Base-by-base conservation (phyloP, 2,888 invertebrate genomes). In the Eueremaeus valkanovi region DNA sequence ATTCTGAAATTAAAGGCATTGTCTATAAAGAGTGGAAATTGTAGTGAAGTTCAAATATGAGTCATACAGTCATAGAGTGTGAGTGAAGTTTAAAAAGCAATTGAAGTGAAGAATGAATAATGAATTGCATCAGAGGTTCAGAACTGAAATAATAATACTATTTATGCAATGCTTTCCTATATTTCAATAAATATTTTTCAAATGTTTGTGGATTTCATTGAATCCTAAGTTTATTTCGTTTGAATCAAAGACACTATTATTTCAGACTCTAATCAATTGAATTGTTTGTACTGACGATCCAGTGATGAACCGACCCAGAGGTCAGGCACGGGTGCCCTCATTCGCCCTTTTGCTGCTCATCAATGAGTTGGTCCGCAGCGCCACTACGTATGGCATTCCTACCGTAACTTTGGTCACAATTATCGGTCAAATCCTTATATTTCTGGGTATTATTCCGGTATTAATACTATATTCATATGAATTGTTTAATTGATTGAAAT, bases 341-440 rank as follows among this genome's bases (percentile, higher is more conserved):
- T 49, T 75, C 42, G 75, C 75, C 13, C 33, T 78, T 1, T 73
- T 78, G 61, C 49, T 79, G 11, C 40, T 79, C 72, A 40, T 79
- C 3, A 75, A 75, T 51, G 77, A 79, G 40, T 45, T 79, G 51
- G 76, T 79, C 68, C 74, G 76, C 42, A 77, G 73, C 2, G 77
- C 78, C 16, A 78, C 76, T n/a, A 81, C 85, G 76, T 83, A 84
- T 51, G 84, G 82, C 81, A 86, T 88, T 78, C 88, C 88, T 66
- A 87, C 87, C 11, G 84, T 86, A 0, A 88, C 88, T 24, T 82
- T 88, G 27, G 78, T 82, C 9, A 82, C 84, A 11, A 84, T 84
- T 73, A 78, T 84, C 63, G 81, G 81, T 51, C 80, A 88, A 86
- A 83, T 84, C 77, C 80, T 86, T 73, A 79, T 86, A 61, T 86